These are phyloP conservation scores for Syngnathus rostellatus DNA, from an alignment of 2,797 vertebrate species.

Conservation along the genomic window DNA sequence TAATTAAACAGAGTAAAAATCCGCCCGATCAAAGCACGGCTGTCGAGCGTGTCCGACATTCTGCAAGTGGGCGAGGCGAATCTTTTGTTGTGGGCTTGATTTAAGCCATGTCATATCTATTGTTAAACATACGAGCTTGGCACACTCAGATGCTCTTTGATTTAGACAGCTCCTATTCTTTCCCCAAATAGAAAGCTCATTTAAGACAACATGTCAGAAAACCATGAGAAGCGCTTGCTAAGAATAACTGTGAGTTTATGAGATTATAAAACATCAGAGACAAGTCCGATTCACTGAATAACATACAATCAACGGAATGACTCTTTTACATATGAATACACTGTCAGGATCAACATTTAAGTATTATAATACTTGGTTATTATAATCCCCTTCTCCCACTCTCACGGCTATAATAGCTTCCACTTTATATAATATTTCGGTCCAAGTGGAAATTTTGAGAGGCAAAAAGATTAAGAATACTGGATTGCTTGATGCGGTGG, in stretches of 20 bases:
- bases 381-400: background rate
- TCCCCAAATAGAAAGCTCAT: conserved; percentile 28
- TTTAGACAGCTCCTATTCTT: conserved; percentile 15
- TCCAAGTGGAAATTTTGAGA: background rate
- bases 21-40: background rate
- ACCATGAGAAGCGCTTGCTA: background rate
- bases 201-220: conserved; percentile 11
- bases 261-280: conserved; percentile 11
- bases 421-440: background rate
- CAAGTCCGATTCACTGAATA: conserved; percentile 4
- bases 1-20: background rate
- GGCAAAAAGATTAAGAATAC: background rate
- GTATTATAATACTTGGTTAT: background rate
- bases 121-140: background rate
- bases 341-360: conserved; percentile 52
- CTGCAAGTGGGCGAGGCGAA: background rate
- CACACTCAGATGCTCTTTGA: background rate
- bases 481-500: background rate
- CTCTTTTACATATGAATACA: conserved; percentile 26
- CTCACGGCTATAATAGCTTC: background rate
- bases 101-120: background rate
- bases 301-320: conserved; percentile 22
- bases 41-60: background rate
- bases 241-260: conserved; percentile 12
- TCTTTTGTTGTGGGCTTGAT: background rate